phyloP scores from a whole-genome alignment of 2,888 invertebrate genomes.

The Thereva nobilitata region DNA sequence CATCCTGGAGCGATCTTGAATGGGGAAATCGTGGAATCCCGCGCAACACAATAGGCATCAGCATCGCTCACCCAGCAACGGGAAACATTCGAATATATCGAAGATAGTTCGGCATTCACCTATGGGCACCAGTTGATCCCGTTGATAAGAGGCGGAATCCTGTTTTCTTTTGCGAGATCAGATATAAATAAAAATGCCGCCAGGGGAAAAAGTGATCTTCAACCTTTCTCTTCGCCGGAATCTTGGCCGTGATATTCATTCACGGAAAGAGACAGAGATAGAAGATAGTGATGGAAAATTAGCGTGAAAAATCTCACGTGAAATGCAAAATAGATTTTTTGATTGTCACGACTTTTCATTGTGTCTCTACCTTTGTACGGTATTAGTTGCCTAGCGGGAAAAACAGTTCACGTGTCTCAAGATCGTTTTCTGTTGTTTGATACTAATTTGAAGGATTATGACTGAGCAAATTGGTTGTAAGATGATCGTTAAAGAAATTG shows the following conservation, averaged over 20 bases:
- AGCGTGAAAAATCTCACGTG: constrained; percentile 31
- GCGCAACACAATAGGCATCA: too few species aligned
- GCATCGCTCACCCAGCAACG: background rate
- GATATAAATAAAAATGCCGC: constrained; percentile 14
- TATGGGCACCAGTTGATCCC: constrained; percentile 18
- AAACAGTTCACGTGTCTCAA: too few species aligned
- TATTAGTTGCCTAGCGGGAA: too few species aligned
- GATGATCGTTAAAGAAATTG: too few species aligned
- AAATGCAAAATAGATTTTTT: constrained; percentile 29
- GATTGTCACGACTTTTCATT: constrained; percentile 28
- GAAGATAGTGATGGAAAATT: constrained; percentile 23
- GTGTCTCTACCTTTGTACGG: background rate
- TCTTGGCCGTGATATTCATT: constrained; percentile 15
- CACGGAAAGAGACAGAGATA: too few species aligned
- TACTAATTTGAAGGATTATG: too few species aligned
- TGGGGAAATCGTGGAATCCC: too few species aligned
- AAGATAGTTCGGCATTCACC: constrained; percentile 4
- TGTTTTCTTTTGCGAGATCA: constrained; percentile 19
- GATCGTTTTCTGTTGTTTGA: too few species aligned
- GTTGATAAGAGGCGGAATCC: constrained; percentile 28
- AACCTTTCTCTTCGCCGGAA: constrained; percentile 5
- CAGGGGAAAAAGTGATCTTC: constrained; percentile 27
- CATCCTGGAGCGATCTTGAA: too few species aligned
- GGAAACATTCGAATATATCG: constrained; percentile 3
- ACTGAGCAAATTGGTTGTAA: too few species aligned